Evolutionary conservation across 1,140 invertebrate genomes (phyloP), one percentile per base, ranked within the genome.

Genomic region (Trachelipus rathkii): DNA sequence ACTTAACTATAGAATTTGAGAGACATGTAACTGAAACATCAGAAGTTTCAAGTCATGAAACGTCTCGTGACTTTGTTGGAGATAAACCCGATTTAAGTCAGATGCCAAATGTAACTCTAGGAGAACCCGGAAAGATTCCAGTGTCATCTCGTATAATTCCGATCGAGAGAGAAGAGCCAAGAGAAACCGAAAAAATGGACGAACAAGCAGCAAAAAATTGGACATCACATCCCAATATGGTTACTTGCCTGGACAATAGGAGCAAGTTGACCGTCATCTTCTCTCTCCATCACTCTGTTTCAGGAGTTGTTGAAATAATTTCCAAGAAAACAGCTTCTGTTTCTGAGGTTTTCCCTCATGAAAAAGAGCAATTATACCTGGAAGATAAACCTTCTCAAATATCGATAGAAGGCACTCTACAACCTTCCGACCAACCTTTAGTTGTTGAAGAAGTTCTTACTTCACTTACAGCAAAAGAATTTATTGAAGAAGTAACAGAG

Each of bases 251-350:
- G 77, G 10, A 85, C 82, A 43, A 71, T 24, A 50, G 97, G 96
- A 75, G 71, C 73, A 45, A 46, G 76, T 72, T 5, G 19, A 23
- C 33, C 66, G 67, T 24, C 98, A 83, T 99, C 97, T 83, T 99
- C 98, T 78, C 95, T 93, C 81, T 99, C 96, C 94, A 72, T 68
- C 71, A 77, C 44, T 72, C 69, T 76, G 78, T 66, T 71, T 74
- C 76, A 71, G 75, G 79, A 74, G 76, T 24, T 46, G 24, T 75
- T 44, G 77, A 74, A 15, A 23, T 78, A 23, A 67, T 81, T 74
- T 68, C 77, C 23, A 74, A 77, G 15, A 78, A 77, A 72, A 78
- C 79, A 44, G 75, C 68, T 11, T 73, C 73, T 9, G 71, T 78
- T 71, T 87, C 85, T 78, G 86, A 75, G 67, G 69, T 75, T 19